Evolutionary conservation across 2,888 invertebrate genomes (phyloP), one percentile per base, ranked within the genome.

Genomic region (Tanypteryx hageni): DNA sequence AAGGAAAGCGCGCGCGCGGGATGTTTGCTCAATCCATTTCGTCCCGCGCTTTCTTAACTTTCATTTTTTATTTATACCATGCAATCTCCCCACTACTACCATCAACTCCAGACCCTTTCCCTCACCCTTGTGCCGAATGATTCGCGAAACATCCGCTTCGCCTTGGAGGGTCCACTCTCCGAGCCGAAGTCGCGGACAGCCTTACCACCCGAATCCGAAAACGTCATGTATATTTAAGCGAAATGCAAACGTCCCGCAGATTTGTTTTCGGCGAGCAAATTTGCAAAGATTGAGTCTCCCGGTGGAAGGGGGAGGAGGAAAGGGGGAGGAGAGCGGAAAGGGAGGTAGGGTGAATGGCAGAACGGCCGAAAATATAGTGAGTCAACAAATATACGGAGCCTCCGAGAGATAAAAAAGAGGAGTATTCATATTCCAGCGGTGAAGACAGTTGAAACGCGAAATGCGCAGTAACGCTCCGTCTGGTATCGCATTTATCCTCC

Each of bases 211-310:
- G n/a, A n/a, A n/a, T 27, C n/a, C 76, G 76, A 16, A 76, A 5
- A 85, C 57, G 85, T 85, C 85, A 85, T 85, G 85, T 58, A 58
- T 85, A 58, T 85, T 85, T 85, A 22, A 76, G 57, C 85, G 85
- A 85, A 85, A 58, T 22, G 85, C 85, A 85, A 85, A 85, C 85
- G 56, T 22, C 58, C 58, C 22, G 56, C 85, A 76, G 85, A 85
- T 85, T 85, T 85, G 85, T 85, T 85, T 85, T 85, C 85, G 85
- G n/a, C 85, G 58, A 22, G 58, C 85, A 85, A 85, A 85, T 85
- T 85, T 85, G 58, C 58, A 22, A 58, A 85, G 85, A 56, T 22
- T 57, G 13, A 22, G 22, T 27, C 27, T 18, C 27, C n/a, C n/a
- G 16, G 64, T 7, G 64, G 64, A 27, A n/a, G 16, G 16, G 83